phyloP scores from a whole-genome alignment of 2,888 invertebrate genomes.

The Pristionchus japonicus region DNA sequence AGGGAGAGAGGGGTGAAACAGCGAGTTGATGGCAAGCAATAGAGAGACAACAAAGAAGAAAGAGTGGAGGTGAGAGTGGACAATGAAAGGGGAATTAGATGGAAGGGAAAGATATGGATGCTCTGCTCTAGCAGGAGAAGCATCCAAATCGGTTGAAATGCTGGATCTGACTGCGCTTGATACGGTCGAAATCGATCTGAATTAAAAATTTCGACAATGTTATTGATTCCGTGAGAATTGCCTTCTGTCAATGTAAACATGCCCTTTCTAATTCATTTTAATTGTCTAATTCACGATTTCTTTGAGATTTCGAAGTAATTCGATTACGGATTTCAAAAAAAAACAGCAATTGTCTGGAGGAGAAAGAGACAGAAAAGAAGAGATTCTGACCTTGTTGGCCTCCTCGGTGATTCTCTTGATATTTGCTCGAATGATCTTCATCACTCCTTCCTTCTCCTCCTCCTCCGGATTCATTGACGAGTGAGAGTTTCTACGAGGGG shows the following conservation, averaged over 20 bases:
- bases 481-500: not conserved
- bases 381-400: not conserved
- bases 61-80: not conserved
- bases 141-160: not conserved
- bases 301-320: not conserved
- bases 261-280: not conserved
- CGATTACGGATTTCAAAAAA: not conserved
- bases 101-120: not conserved
- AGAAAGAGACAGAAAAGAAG: not conserved
- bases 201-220: not conserved
- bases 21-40: constrained; percentile 23
- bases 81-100: not conserved
- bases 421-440: constrained; percentile 19
- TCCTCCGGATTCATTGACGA: not conserved
- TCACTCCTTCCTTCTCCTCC: not conserved
- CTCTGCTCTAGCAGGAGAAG: constrained; percentile 3
- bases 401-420: constrained; percentile 20
- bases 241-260: not conserved
- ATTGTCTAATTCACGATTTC: not conserved
- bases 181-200: not conserved
- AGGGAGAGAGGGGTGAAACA: no score
- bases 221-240: not conserved
- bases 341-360: no score
- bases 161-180: constrained; percentile 17
- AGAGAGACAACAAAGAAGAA: constrained; percentile 4